Evolutionary conservation across 2,888 invertebrate genomes (phyloP).

Genomic region (Seladonia tumulorum): DNA sequence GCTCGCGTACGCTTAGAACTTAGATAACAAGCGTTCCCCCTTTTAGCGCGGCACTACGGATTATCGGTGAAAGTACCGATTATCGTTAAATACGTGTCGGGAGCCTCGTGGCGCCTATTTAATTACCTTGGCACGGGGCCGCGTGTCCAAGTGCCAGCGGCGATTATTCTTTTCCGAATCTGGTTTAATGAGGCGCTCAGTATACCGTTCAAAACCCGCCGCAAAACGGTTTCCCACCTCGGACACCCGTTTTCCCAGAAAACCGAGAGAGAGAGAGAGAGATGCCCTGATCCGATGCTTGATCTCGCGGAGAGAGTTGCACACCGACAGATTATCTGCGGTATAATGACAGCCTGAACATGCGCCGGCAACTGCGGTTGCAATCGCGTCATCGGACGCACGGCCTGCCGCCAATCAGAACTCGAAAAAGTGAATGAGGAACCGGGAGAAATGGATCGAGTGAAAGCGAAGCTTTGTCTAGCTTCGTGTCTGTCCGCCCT

Average conservation of each 20-base stretch:
- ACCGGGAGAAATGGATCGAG: conserved; percentile 39
- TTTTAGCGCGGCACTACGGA: conserved; percentile 1
- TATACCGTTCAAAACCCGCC: neutral
- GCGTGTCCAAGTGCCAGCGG: conserved; percentile 42
- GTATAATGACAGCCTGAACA: conserved; percentile 8
- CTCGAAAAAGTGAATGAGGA: conserved; percentile 4
- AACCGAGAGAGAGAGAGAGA: no score
- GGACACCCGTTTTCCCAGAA: conserved; percentile 1
- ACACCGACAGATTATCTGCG: neutral
- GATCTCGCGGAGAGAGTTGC: conserved; percentile 13
- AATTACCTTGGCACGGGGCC: conserved; percentile 61
- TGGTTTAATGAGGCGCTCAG: conserved; percentile 38
- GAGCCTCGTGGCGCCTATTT: conserved; percentile 52
- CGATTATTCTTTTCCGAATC: conserved; percentile 55
- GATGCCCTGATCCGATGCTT: neutral
- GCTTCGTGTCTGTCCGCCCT: conserved; percentile 71
- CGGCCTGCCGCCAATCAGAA: conserved; percentile 15
- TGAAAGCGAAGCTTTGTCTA: conserved; percentile 77
- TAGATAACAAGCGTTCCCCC: conserved; percentile 33
- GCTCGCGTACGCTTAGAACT: conserved; percentile 17
- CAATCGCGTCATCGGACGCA: conserved; percentile 17
- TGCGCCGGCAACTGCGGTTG: conserved; percentile 9
- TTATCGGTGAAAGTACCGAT: conserved; percentile 45
- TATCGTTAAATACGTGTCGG: conserved; percentile 54
- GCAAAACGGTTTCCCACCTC: conserved; percentile 7